Base-by-base conservation (phyloP, 64 coral and sea anemone genomes). In the Stichodactyla mertensii region DNA sequence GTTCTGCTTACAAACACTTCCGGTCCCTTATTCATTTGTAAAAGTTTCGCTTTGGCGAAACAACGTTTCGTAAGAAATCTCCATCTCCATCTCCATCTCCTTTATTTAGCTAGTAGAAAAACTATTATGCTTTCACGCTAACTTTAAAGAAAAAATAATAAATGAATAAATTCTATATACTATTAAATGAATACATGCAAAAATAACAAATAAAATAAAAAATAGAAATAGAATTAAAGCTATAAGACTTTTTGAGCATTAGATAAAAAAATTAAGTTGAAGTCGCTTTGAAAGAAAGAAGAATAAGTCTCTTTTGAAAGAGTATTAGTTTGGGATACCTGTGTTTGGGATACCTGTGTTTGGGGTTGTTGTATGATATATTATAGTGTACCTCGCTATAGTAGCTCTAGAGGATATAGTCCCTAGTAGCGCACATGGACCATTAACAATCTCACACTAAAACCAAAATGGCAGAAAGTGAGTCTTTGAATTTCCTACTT, bases 381-480 rank as follows among this genome's bases (percentile, higher is more conserved):
- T 3, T 2, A 74, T 31, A 74, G 69, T 74, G 69, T 74, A 26
- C 69, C 24, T 74, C 69, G 27, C 24, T 74, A 71, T 74, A 6
- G 69, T 81, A 81, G 10, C 78, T 31, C 78, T 81, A 16, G 0
- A 16, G 16, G 26, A 81, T 53, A 81, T 28, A 12, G 78, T n/a
- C 18, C 78, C 78, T 53, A 31, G 77, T 18, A 79, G 77, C 51
- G 67, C 77, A 61, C 89, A 86, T 85, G 89, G 53, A 55, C 60
- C 89, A 24, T 86, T 20, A 64, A 58, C 16, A 55, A 53, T 53
- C 83, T 36, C 83, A 26, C 28, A 57, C 31, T 74, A 11, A 77
- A 91, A 52, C 52, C 84, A 91, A 91, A 91, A 91, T 91, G 89
- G 89, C 89, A 84, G 89, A 91, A 70, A 87, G 78, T 70, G 12